Evolutionary conservation across 2,888 invertebrate species (phyloP).

Genomic region (Luperina testacea): DNA sequence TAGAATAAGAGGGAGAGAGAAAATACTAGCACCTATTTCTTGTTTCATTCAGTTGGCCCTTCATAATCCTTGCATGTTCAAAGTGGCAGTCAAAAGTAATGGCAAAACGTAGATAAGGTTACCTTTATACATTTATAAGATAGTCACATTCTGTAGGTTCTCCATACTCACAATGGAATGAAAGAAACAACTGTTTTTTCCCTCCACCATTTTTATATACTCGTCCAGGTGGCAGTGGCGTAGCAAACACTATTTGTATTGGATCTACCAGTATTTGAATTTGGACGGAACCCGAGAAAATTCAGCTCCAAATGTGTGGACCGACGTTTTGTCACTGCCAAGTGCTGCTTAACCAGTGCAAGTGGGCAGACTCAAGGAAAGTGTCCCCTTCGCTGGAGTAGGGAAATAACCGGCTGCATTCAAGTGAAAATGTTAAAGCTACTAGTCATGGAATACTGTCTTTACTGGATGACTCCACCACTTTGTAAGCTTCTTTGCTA

Average conservation of each 20-base stretch:
- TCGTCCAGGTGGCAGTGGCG: no score
- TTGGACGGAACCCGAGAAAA: constrained; percentile 31
- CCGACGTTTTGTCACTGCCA: constrained; percentile 47
- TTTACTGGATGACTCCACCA: background rate
- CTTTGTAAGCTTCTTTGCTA: background rate
- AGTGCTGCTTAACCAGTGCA: constrained; percentile 40
- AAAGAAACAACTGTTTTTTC: no score
- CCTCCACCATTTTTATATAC: no score
- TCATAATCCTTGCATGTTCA: background rate
- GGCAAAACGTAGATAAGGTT: background rate
- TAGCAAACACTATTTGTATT: no score
- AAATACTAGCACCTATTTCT: background rate
- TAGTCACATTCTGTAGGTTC: no score
- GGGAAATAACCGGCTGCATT: constrained; percentile 32
- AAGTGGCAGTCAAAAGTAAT: background rate
- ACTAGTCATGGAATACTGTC: background rate
- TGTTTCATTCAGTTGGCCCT: background rate
- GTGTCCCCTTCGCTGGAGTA: constrained; percentile 31
- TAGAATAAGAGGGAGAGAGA: background rate
- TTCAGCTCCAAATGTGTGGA: constrained; percentile 20
- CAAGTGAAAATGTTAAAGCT: background rate
- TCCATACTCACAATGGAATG: no score
- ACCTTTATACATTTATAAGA: no score
- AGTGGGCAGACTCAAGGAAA: constrained; percentile 37
- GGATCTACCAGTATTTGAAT: no score